These are phyloP conservation scores for Pangasianodon gigas DNA, from an alignment of 2,113 vertebrate genomes.

Conservation along the genomic window DNA sequence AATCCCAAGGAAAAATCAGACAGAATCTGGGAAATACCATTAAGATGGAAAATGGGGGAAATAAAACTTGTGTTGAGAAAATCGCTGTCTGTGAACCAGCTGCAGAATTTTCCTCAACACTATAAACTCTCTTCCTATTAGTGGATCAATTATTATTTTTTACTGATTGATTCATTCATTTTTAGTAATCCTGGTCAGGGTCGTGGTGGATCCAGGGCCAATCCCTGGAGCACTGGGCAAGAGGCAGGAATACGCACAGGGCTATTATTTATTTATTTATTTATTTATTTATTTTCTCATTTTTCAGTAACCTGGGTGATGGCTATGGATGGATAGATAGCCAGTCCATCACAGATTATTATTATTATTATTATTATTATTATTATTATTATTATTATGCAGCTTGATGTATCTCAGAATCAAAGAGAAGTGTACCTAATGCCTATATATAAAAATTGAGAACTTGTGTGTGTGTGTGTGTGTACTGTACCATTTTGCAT, in stretches of 20 bases:
- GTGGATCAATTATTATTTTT: background rate
- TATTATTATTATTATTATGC: conserved; percentile 10
- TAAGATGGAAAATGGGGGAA: conserved; percentile 45
- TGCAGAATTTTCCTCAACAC: background rate
- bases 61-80: conserved; percentile 57
- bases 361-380: conserved; percentile 3
- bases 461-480: background rate
- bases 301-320: background rate
- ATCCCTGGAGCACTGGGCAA: background rate
- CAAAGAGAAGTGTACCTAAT: background rate
- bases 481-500: background rate
- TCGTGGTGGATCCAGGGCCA: background rate
- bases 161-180: background rate
- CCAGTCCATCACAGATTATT: background rate
- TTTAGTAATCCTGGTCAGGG: background rate
- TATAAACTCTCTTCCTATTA: background rate
- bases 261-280: background rate
- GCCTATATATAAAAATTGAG: background rate
- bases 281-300: background rate
- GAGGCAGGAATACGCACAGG: background rate
- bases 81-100: conserved; percentile 58
- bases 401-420: background rate
- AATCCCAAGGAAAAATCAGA: conserved; percentile 68
- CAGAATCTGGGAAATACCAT: conserved; percentile 9
- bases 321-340: too few relatives aligned